phyloP scores from a whole-genome alignment of 2,797 vertebrate genomes.

The Lutjanus argentimaculatus region DNA sequence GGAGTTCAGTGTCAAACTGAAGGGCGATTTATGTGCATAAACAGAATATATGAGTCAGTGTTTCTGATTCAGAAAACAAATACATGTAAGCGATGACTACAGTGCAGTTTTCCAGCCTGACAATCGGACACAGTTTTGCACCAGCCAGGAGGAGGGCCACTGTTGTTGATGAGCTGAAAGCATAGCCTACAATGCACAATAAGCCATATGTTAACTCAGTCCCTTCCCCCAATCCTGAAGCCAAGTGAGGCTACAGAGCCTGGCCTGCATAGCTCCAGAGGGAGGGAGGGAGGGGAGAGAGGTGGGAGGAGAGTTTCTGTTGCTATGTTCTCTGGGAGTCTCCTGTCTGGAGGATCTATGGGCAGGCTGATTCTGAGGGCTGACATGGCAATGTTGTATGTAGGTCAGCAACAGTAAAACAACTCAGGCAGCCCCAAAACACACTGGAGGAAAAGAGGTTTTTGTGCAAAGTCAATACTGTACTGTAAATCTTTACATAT shows the following conservation, averaged over 20 bases:
- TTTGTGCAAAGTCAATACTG: background rate
- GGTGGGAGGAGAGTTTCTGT: slow-evolving; percentile 76
- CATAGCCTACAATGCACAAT: slow-evolving; percentile 71
- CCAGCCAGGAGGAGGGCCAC: slow-evolving; percentile 12
- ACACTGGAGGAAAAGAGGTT: slow-evolving; percentile 15
- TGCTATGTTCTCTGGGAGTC: slow-evolving; percentile 81
- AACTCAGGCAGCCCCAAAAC: slow-evolving; percentile 18
- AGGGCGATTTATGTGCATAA: slow-evolving; percentile 16
- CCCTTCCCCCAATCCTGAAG: slow-evolving; percentile 72
- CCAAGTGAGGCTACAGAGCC: slow-evolving; percentile 68
- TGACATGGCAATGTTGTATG: slow-evolving; percentile 75
- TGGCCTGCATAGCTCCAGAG: slow-evolving; percentile 75
- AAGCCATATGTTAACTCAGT: slow-evolving; percentile 77
- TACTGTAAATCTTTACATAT: slow-evolving; percentile 35
- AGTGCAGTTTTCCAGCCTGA: slow-evolving; percentile 9
- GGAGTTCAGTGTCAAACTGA: too few relatives aligned
- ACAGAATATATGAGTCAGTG: slow-evolving; percentile 7
- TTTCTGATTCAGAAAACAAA: slow-evolving; percentile 15
- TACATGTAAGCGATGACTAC: background rate
- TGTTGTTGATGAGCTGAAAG: slow-evolving; percentile 62
- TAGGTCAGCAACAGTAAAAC: slow-evolving; percentile 71
- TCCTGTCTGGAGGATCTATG: slow-evolving; percentile 73
- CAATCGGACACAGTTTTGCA: slow-evolving; percentile 3
- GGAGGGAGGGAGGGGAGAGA: slow-evolving; percentile 49
- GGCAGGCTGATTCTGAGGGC: slow-evolving; percentile 73